Conservation (phyloP, 2,888 invertebrate species). For the Aphodius sticticus region DNA sequence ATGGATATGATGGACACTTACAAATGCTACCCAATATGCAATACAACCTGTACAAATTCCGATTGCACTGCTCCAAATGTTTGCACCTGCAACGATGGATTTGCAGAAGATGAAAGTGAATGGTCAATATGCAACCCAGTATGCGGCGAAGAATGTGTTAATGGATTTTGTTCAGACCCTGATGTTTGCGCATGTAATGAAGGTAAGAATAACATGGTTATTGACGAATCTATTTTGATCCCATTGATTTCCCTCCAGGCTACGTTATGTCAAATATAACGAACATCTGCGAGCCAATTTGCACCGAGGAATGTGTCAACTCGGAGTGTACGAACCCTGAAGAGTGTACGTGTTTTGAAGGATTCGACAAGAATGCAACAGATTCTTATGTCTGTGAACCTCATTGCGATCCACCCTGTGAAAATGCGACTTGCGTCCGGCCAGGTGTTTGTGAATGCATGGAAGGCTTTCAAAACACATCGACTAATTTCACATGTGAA, state of each 20-base stretch:
- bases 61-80: constrained; percentile 26
- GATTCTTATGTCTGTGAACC: constrained; percentile 60
- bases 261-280: constrained; percentile 32
- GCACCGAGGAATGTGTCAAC: constrained; percentile 47
- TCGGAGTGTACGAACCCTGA: constrained; percentile 47
- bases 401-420: constrained; percentile 59
- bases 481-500: constrained; percentile 38
- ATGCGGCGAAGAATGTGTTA: constrained; percentile 8
- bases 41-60: background rate
- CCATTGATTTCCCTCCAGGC: background rate
- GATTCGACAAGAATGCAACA: constrained; percentile 38
- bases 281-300: constrained; percentile 43
- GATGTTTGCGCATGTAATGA: constrained; percentile 40
- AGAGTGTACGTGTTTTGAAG: constrained; percentile 42
- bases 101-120: constrained; percentile 21
- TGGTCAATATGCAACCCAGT: constrained; percentile 21
- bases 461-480: constrained; percentile 43
- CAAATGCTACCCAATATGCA: constrained; percentile 33
- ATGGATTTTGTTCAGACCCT: constrained; percentile 14
- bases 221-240: background rate
- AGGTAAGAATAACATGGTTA: constrained; percentile 28
- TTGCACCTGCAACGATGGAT: constrained; percentile 29
- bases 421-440: constrained; percentile 60
- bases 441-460: constrained; percentile 65
- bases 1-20: constrained; percentile 6